Evolutionary conservation across 2,888 invertebrate species (phyloP).

Genomic region (Drosophila ezoana): DNA sequence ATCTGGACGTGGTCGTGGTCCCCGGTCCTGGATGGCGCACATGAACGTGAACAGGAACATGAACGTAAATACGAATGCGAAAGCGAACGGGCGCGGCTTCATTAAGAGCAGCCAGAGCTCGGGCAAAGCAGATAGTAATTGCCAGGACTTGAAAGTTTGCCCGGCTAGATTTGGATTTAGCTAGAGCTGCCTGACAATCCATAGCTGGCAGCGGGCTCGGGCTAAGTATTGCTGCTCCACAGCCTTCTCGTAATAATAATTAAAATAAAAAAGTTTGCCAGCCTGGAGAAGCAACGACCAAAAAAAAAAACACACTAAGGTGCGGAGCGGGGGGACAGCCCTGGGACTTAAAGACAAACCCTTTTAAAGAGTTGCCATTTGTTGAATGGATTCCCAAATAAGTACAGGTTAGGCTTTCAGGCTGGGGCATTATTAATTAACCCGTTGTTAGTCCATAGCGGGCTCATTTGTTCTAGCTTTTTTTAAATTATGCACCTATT

Average conservation of each 20-base stretch:
- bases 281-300: constrained; percentile 4
- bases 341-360: constrained; percentile 60
- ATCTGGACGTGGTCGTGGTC: constrained; percentile 23
- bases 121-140: constrained; percentile 60
- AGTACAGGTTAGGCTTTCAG: constrained; percentile 56
- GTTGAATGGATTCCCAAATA: constrained; percentile 64
- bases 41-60: background rate
- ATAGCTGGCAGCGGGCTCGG: constrained; percentile 1
- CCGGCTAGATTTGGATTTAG: constrained; percentile 41
- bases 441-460: constrained; percentile 68
- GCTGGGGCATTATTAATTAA: constrained; percentile 72
- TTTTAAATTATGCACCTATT: constrained; percentile 77
- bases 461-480: constrained; percentile 58
- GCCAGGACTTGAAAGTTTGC: constrained; percentile 62
- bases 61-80: constrained; percentile 7
- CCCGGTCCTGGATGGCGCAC: constrained; percentile 11
- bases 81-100: constrained; percentile 26
- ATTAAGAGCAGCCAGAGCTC: constrained; percentile 42
- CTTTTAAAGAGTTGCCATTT: constrained; percentile 72
- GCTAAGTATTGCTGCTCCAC: constrained; percentile 27
- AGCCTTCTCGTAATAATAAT: constrained; percentile 67
- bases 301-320: constrained; percentile 2
- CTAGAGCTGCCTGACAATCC: constrained; percentile 22
- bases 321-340: constrained; percentile 6
- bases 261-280: constrained; percentile 60